Base-by-base conservation (phyloP, 2,797 vertebrate species). In the Accipiter minullus region DNA sequence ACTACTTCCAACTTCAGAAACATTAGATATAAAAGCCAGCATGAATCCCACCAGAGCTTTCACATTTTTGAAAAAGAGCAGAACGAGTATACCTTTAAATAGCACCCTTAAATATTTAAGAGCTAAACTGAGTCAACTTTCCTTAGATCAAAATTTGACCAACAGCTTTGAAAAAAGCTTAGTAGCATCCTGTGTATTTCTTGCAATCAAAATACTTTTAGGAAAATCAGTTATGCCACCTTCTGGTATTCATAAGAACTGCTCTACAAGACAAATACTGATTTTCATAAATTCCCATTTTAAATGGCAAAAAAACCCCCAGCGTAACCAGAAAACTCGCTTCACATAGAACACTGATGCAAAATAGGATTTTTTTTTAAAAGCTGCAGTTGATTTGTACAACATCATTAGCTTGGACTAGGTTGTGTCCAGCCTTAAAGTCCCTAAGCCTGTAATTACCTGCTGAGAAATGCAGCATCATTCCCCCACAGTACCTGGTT, bases 151-250 rank as follows among this genome's bases (percentile, higher is more conserved):
- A 69, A 64, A 53, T 71, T 38, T 56, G 32, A 75, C 32, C 5
- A 4, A 34, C 21, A 86, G 48, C 31, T 68, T 71, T 63, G 62
- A 75, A 88, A 29, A 38, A 68, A 66, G 13, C 0, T 3, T 20
- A 62, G 34, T 0, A 53, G 44, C 34, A 62, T 19, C 5, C 6
- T 21, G 4, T 2, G 2, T 7, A 16, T 64, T 66, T 67, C 53
- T 72, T 38, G 6, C 40, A 63, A 18, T 32, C 36, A 17, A 23
- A 83, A 56, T 0, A 1, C 55, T 90, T 66, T 95, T 93, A 96
- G 31, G 85, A 97, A 97, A 98, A 97, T 92, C 97, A 95, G 96
- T 79, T 90, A 79, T 97, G 98, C 98, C 98, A 98, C 95, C 98
- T 98, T 96, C 97, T 98, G 98, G 98, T 29, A 60, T 82, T 82